Evolutionary conservation across 1,140 invertebrate species (phyloP).

Genomic region (Homalodisca vitripennis): DNA sequence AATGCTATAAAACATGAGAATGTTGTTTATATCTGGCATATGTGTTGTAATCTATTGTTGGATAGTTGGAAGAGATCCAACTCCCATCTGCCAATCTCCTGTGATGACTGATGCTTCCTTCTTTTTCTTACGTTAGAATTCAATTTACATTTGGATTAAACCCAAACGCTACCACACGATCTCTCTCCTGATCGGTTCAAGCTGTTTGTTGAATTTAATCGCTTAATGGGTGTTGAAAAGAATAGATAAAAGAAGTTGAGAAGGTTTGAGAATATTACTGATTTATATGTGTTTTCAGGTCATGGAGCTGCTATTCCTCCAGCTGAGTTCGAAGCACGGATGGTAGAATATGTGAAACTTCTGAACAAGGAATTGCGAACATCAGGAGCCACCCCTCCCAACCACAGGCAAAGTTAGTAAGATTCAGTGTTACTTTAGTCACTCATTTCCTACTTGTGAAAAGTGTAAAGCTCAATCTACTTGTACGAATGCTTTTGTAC

Average conservation of each 20-base stretch:
- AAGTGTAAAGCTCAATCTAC: too few species aligned
- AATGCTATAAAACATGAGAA: constrained; percentile 11
- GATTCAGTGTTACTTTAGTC: too few species aligned
- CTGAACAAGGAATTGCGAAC: constrained; percentile 50
- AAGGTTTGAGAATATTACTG: too few species aligned
- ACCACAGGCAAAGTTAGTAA: constrained; percentile 47
- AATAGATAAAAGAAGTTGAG: too few species aligned
- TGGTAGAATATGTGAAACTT: constrained; percentile 74
- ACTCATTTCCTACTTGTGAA: too few species aligned
- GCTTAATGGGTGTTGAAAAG: too few species aligned
- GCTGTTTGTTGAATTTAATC: too few species aligned
- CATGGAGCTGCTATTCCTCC: constrained; percentile 55
- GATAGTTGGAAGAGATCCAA: not conserved
- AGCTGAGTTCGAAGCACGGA: constrained; percentile 69
- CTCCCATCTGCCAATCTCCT: constrained; percentile 5
- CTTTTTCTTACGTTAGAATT: constrained; percentile 9
- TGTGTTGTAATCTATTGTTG: constrained; percentile 18
- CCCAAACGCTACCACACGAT: constrained; percentile 6
- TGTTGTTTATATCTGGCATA: constrained; percentile 16
- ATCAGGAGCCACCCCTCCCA: constrained; percentile 47
- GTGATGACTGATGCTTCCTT: constrained; percentile 23
- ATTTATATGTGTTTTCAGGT: constrained; percentile 21
- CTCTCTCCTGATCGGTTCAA: not conserved
- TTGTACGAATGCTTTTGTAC: too few species aligned
- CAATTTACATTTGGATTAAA: constrained; percentile 19